phyloP scores from a whole-genome alignment of 2,888 invertebrate genomes.

The Dolichopus griseipennis region DNA sequence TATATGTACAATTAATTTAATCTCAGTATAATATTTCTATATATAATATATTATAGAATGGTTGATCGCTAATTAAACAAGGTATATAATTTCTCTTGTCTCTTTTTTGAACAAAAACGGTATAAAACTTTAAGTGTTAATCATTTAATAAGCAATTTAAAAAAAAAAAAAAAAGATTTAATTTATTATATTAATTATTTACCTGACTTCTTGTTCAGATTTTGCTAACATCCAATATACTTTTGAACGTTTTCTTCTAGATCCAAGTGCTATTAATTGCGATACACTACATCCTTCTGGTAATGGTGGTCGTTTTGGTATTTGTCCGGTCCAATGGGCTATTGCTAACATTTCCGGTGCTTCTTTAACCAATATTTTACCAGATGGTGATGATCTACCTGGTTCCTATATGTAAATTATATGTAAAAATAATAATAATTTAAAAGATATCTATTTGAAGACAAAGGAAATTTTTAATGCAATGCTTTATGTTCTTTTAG shows the following conservation, averaged over 20 bases:
- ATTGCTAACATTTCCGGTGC: constrained; percentile 74
- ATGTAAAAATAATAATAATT: neutral
- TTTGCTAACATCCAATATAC: constrained; percentile 76
- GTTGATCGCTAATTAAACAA: no score
- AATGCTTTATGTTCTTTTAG: no score
- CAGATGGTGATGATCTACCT: constrained; percentile 41
- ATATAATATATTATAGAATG: no score
- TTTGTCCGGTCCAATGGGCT: constrained; percentile 69
- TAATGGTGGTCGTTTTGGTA: constrained; percentile 62
- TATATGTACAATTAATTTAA: no score
- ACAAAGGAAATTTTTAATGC: no score
- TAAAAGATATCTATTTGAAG: no score
- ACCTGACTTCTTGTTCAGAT: constrained; percentile 71
- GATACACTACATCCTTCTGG: constrained; percentile 60
- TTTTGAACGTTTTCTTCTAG: constrained; percentile 56
- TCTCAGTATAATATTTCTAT: no score
- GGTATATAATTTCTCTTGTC: no score
- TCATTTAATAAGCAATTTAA: no score
- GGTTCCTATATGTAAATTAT: constrained; percentile 31
- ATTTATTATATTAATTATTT: constrained; percentile 32
- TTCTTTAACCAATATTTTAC: constrained; percentile 58
- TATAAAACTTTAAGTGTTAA: no score
- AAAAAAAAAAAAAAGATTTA: no score
- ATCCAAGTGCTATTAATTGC: constrained; percentile 71
- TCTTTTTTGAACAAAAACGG: no score